These are phyloP conservation scores for Aricia agestis DNA, from an alignment of 1,140 invertebrate species.

Conservation along the genomic window DNA sequence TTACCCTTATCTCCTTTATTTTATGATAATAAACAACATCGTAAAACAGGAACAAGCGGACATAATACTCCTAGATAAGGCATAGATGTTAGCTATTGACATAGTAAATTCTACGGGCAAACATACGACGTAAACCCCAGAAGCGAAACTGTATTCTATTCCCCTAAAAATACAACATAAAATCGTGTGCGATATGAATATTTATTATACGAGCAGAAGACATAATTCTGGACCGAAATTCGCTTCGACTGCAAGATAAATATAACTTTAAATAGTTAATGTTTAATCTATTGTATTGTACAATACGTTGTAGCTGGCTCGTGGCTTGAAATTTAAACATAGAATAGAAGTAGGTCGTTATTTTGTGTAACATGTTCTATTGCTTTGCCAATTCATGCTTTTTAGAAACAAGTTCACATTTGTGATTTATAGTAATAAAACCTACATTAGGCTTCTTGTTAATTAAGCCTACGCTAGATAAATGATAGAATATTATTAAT, in stretches of 20 bases:
- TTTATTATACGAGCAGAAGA: not conserved
- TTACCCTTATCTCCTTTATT: not conserved
- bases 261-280: conserved; percentile 4
- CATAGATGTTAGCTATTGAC: not conserved
- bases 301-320: not conserved
- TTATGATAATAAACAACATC: not conserved
- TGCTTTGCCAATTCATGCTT: not conserved
- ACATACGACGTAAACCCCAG: not conserved
- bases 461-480: no score
- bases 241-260: conserved; percentile 2
- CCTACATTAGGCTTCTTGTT: no score
- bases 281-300: conserved; percentile 3
- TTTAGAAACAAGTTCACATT: not conserved
- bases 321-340: not conserved
- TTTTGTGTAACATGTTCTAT: not conserved
- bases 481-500: no score
- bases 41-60: not conserved
- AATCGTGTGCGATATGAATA: not conserved
- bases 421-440: no score
- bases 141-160: not conserved
- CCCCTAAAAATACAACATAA: not conserved
- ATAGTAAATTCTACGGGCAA: not conserved
- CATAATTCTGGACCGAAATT: conserved; percentile 1
- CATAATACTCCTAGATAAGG: not conserved
- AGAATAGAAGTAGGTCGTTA: not conserved